These are phyloP conservation scores for Triplophysa yarkandensis DNA, from an alignment of 2,797 vertebrate genomes.

Conservation along the genomic window DNA sequence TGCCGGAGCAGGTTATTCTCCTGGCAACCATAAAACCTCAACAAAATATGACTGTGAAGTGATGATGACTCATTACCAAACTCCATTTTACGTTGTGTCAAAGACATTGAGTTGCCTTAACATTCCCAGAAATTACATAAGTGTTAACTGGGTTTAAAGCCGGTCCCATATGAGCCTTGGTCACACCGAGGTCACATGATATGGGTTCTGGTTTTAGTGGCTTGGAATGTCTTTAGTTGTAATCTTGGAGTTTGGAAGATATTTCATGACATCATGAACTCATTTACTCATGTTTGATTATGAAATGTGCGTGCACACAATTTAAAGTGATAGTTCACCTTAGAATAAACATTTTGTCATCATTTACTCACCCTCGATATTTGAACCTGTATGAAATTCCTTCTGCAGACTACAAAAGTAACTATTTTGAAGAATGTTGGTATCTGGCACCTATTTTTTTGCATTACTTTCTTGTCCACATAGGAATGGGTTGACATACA, in stretches of 20 bases:
- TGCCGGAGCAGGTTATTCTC: conserved; percentile 9
- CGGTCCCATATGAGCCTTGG: background rate
- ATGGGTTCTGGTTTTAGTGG: background rate
- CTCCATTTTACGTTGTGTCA: conserved; percentile 66
- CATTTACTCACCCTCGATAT: too few species aligned
- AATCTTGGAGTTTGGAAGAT: background rate
- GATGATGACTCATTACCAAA: conserved; percentile 64
- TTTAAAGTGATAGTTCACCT: too few species aligned
- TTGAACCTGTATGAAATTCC: too few species aligned
- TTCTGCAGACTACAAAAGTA: too few species aligned
- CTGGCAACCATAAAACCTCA: conserved; percentile 61
- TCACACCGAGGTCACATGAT: conserved; percentile 1
- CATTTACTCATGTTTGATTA: background rate
- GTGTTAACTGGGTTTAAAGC: conserved; percentile 18
- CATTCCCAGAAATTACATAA: conserved; percentile 64
- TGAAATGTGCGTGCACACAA: background rate
- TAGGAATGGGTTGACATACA: too few species aligned
- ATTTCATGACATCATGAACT: background rate
- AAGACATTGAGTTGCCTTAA: conserved; percentile 64
- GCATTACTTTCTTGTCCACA: too few species aligned
- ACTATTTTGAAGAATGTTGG: too few species aligned
- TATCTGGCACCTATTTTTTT: too few species aligned
- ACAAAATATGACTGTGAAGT: conserved; percentile 63
- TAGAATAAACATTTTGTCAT: too few species aligned
- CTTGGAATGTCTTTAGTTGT: background rate